These are phyloP conservation scores for Mesorhabditis spiculigera DNA, from an alignment of 2,888 invertebrate species.

Conservation along the genomic window DNA sequence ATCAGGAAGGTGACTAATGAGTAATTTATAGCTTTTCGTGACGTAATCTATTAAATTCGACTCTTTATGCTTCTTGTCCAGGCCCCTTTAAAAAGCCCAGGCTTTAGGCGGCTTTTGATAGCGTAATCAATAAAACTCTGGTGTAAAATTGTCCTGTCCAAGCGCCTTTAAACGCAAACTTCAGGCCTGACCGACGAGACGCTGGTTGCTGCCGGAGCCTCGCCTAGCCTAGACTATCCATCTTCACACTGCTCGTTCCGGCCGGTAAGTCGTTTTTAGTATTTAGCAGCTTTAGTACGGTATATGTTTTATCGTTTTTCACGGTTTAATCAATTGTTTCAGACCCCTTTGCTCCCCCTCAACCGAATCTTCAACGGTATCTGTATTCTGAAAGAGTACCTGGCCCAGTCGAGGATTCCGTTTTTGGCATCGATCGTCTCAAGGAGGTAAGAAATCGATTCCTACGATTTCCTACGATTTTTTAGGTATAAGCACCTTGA, in stretches of 20 bases:
- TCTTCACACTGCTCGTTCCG: slow-evolving; percentile 28
- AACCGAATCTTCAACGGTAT: slow-evolving; percentile 28
- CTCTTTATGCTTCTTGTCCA: background rate
- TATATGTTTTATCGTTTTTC: background rate
- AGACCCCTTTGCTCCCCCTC: slow-evolving; percentile 5
- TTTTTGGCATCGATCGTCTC: slow-evolving; percentile 34
- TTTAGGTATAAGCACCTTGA: slow-evolving; percentile 43
- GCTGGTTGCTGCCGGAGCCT: slow-evolving; percentile 45
- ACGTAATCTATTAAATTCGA: background rate
- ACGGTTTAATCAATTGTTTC: background rate
- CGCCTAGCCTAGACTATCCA: slow-evolving; percentile 30
- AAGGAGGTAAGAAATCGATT: background rate
- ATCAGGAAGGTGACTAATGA: background rate
- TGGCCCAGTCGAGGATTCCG: slow-evolving; percentile 40
- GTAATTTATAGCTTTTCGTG: background rate
- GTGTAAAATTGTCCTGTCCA: no score
- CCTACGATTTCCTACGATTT: background rate
- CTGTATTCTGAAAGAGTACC: slow-evolving; percentile 38
- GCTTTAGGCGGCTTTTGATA: no score
- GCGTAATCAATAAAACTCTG: no score
- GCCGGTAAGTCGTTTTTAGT: slow-evolving; percentile 8
- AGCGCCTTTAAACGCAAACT: background rate
- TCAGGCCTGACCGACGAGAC: slow-evolving; percentile 52
- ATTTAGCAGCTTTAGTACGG: background rate
- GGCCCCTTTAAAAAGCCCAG: background rate